phyloP scores from a whole-genome alignment of 2,113 vertebrate species.

The Rhodinocichla rosea region DNA sequence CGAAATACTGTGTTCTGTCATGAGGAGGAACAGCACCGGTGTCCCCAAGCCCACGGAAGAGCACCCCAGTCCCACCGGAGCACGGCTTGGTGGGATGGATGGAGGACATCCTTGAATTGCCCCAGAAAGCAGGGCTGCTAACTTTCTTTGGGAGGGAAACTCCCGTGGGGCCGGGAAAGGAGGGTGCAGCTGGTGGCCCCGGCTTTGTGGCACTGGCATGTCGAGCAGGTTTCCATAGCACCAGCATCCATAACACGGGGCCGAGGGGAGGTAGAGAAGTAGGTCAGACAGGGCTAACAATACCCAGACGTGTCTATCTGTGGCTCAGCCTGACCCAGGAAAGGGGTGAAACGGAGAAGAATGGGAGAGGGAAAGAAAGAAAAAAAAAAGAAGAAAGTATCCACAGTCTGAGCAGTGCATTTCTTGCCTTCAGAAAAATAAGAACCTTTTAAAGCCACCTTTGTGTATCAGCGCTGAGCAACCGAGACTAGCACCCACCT shows the following conservation, averaged over 20 bases:
- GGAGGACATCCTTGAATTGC: neutral
- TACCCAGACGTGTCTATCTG: neutral
- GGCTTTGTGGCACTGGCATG: constrained; percentile 32
- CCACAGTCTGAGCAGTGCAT: neutral
- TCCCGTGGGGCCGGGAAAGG: neutral
- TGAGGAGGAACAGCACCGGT: neutral
- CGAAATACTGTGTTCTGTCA: neutral
- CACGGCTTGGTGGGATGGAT: neutral
- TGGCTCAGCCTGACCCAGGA: neutral
- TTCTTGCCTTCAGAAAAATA: neutral
- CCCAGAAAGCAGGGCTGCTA: neutral
- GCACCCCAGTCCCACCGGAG: rapidly evolving
- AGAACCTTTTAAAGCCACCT: constrained; percentile 27
- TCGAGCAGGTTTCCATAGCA: constrained; percentile 59
- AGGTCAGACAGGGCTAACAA: constrained; percentile 58
- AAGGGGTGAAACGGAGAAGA: neutral
- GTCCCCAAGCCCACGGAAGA: neutral
- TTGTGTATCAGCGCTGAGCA: constrained; percentile 25
- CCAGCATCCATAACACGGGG: constrained; percentile 46
- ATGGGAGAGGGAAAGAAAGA: neutral
- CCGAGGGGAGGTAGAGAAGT: constrained; percentile 38
- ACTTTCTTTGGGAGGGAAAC: neutral
- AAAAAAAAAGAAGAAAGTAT: neutral
- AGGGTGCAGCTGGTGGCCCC: constrained; percentile 9
- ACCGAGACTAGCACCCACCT: neutral